phyloP scores from a whole-genome alignment of 2,113 vertebrate species.

The Sylvilagus bachmani region DNA sequence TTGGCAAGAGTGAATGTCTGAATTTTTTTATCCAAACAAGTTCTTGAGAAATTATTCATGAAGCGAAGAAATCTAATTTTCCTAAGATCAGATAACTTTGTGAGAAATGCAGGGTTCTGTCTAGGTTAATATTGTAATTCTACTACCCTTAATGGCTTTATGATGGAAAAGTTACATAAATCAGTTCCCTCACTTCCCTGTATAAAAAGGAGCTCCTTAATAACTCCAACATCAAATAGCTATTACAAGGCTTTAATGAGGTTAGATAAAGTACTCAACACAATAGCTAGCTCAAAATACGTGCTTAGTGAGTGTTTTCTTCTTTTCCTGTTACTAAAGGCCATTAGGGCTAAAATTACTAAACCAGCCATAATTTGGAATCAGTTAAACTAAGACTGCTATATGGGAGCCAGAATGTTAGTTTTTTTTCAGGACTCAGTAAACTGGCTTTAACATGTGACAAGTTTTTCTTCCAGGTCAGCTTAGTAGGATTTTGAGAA shows the following conservation, averaged over 20 bases:
- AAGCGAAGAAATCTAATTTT: not conserved
- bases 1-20: slow-evolving; percentile 11
- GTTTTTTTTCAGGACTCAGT: not conserved
- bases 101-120: no score
- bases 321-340: not conserved
- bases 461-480: not conserved
- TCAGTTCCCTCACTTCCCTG: not conserved
- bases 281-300: not conserved
- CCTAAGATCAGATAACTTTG: not conserved
- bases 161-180: not conserved
- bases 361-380: not conserved
- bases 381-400: not conserved
- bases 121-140: not conserved
- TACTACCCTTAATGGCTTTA: not conserved
- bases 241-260: not conserved
- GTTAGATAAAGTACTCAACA: not conserved
- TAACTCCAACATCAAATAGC: not conserved
- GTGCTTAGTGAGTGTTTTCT: not conserved
- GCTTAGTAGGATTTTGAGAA: not conserved
- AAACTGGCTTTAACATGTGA: not conserved
- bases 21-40: not conserved
- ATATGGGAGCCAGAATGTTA: not conserved
- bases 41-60: slow-evolving; percentile 46
- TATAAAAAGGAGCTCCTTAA: not conserved
- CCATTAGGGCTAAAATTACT: not conserved